A percentile compares a stretch with the other conserved stretches of the same genome.
phyloP scores from a whole-genome alignment of 2,797 vertebrate genomes.

The Acanthurus leucopareius region DNA sequence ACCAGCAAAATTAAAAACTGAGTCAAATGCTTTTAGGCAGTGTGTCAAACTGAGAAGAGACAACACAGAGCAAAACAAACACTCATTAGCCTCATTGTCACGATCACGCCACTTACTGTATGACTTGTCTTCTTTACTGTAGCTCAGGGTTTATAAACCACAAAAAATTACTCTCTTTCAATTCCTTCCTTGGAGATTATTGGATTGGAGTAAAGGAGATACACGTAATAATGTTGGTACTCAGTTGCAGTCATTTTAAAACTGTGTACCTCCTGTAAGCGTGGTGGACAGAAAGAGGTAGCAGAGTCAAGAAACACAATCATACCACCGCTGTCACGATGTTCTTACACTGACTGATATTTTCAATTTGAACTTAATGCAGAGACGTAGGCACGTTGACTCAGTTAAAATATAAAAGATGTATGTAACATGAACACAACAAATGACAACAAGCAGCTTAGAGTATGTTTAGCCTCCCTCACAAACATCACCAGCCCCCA shows the following conservation, averaged over 20 bases:
- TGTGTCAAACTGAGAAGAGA: constrained; percentile 8
- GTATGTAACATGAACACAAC: too few species aligned
- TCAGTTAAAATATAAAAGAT: too few species aligned
- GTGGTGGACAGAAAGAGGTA: too few species aligned
- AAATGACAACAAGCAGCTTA: too few species aligned
- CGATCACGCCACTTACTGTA: neutral
- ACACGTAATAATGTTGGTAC: neutral
- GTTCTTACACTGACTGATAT: neutral
- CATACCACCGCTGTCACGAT: neutral
- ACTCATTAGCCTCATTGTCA: constrained; percentile 14
- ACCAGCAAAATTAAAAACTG: neutral
- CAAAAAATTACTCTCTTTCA: neutral
- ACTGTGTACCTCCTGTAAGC: too few species aligned
- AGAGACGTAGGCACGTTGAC: too few species aligned
- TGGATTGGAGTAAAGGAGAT: neutral
- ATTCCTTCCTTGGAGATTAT: neutral
- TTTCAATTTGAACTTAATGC: neutral
- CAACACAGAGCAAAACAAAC: neutral
- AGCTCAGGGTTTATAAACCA: neutral
- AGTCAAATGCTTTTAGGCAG: constrained; percentile 12
- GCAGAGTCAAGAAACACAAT: neutral
- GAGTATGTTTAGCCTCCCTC: too few species aligned
- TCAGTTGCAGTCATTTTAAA: neutral
- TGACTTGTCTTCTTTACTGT: neutral
- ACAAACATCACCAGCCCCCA: too few species aligned